phyloP scores from a whole-genome alignment of 1,140 invertebrate species.

The Zaprionus nigranus region DNA sequence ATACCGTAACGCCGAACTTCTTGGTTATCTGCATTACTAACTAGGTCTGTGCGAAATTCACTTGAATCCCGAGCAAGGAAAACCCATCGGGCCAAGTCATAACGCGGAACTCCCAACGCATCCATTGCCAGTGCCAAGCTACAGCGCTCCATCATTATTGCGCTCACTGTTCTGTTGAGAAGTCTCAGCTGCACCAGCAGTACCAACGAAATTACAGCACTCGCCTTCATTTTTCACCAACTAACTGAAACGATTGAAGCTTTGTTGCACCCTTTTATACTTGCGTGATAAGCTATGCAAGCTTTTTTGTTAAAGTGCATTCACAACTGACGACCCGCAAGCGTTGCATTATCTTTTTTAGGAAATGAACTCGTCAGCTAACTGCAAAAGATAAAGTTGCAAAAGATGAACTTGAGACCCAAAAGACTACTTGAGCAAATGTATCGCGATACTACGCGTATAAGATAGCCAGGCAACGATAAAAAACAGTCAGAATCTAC shows the following conservation, averaged over 20 bases:
- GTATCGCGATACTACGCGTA: no score
- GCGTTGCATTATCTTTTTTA: no score
- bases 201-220: background rate
- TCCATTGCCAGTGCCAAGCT: constrained; percentile 30
- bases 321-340: no score
- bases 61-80: constrained; percentile 85
- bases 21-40: constrained; percentile 83
- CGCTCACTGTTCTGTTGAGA: background rate
- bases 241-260: constrained; percentile 28
- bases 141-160: constrained; percentile 12
- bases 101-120: constrained; percentile 23
- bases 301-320: no score
- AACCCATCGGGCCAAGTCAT: constrained; percentile 76
- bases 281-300: constrained; percentile 45
- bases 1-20: constrained; percentile 85
- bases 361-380: no score
- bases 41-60: constrained; percentile 72
- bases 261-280: constrained; percentile 11
- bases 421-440: no score
- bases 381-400: no score
- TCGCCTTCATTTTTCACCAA: background rate
- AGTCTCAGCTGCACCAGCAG: background rate
- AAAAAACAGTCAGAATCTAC: no score
- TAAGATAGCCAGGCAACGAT: no score
- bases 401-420: no score